Percentiles rank a stretch among this genome's conserved stretches.
These are phyloP conservation scores for Campylorhamphus procurvoides DNA, from an alignment of 2,113 vertebrate genomes.

Conservation along the genomic window DNA sequence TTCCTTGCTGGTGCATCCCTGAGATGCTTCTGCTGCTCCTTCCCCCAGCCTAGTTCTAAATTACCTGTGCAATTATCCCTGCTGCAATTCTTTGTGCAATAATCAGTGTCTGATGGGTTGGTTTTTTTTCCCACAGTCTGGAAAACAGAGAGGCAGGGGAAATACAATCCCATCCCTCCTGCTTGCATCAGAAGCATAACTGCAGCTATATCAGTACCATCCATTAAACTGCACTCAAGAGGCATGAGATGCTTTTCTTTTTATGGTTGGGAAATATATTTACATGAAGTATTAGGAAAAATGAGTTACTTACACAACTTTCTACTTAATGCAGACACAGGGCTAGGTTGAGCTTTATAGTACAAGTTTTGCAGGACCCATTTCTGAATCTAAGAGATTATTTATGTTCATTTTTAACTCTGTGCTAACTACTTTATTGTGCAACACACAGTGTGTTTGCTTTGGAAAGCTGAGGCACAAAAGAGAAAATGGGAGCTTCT, in stretches of 20 bases:
- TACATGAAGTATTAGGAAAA: background rate
- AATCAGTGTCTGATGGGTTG: background rate
- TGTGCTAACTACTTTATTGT: background rate
- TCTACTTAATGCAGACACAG: background rate
- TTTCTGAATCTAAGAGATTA: background rate
- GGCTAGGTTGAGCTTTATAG: background rate
- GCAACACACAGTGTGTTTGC: background rate
- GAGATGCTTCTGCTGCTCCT: background rate
- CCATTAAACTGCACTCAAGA: background rate
- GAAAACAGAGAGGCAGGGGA: background rate
- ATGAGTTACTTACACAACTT: background rate
- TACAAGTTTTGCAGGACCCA: background rate
- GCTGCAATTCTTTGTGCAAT: background rate
- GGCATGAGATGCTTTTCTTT: background rate
- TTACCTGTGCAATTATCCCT: conserved; percentile 36
- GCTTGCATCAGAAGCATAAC: conserved; percentile 4
- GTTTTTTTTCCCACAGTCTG: background rate
- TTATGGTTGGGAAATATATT: background rate
- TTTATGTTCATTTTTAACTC: background rate
- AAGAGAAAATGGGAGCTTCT: background rate
- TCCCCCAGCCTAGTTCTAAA: conserved; percentile 17
- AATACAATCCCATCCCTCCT: background rate
- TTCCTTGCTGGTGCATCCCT: background rate
- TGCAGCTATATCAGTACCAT: background rate
- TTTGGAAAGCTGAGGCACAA: background rate